A percentile compares a stretch with the other conserved stretches of the same genome.
phyloP scores from a whole-genome alignment of 1,140 invertebrate species.

The Orius insidiosus region DNA sequence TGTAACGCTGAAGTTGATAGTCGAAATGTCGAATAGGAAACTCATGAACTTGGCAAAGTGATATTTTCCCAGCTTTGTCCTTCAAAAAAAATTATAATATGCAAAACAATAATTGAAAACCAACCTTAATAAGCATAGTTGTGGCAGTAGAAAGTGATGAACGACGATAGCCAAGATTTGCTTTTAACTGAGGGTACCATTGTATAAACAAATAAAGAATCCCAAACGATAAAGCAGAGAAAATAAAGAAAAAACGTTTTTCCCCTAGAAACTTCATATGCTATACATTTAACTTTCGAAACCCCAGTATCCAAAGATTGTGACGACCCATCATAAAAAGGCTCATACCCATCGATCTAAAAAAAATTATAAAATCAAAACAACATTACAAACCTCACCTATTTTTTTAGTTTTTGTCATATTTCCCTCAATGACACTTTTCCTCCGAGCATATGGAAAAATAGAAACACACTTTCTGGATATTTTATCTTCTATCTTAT shows the following conservation, averaged over 20 bases:
- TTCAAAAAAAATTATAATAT: slow-evolving; percentile 9
- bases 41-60: slow-evolving; percentile 8
- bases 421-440: too few species aligned
- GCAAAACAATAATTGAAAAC: too few species aligned
- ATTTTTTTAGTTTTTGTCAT: too few species aligned
- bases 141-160: slow-evolving; percentile 51
- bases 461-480: too few species aligned
- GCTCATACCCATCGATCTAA: slow-evolving; percentile 9
- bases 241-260: slow-evolving; percentile 5
- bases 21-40: slow-evolving; percentile 12
- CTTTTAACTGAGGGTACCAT: slow-evolving; percentile 66
- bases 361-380: not conserved
- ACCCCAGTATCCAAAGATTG: slow-evolving; percentile 14
- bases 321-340: slow-evolving; percentile 12
- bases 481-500: not conserved
- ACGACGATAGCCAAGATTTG: slow-evolving; percentile 31
- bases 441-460: too few species aligned
- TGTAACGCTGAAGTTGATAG: slow-evolving; percentile 11
- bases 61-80: slow-evolving; percentile 11
- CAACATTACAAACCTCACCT: too few species aligned
- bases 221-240: slow-evolving; percentile 7
- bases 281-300: slow-evolving; percentile 11
- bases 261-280: not conserved
- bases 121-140: slow-evolving; percentile 56
- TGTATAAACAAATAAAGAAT: slow-evolving; percentile 46